phyloP scores from a whole-genome alignment of 2,113 vertebrate species.

The Diadophis punctatus region DNA sequence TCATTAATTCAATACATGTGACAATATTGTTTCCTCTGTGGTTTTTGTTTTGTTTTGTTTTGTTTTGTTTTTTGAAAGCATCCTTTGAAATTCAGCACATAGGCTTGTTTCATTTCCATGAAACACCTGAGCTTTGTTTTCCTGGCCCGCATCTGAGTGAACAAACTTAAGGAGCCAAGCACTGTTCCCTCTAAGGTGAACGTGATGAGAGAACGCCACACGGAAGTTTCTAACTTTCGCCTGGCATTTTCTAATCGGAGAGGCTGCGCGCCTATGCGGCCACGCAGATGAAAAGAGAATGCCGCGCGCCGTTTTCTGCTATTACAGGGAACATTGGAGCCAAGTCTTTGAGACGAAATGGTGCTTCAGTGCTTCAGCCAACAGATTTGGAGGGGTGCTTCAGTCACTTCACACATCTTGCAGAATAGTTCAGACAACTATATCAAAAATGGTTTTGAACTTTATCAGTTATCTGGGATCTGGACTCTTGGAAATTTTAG shows the following conservation, averaged over 20 bases:
- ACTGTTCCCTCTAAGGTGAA: too few relatives aligned
- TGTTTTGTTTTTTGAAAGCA: constrained; percentile 44
- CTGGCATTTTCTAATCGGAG: too few relatives aligned
- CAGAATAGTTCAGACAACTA: not conserved
- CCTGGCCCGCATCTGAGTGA: not conserved
- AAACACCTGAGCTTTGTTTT: not conserved
- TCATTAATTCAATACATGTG: constrained; percentile 64
- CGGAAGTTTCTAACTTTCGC: too few relatives aligned
- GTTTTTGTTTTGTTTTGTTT: not conserved
- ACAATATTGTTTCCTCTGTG: constrained; percentile 45
- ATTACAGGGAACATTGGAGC: too few relatives aligned
- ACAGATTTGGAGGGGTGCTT: not conserved
- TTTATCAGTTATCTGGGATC: not conserved
- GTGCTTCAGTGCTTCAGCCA: not conserved
- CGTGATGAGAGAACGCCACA: too few relatives aligned
- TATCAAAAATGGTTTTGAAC: not conserved
- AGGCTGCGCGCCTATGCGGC: too few relatives aligned
- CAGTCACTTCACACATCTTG: not conserved
- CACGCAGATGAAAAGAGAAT: too few relatives aligned
- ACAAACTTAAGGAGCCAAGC: not conserved
- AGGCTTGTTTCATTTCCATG: constrained; percentile 4
- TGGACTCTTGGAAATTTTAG: not conserved
- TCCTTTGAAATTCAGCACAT: constrained; percentile 16
- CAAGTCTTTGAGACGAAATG: not conserved
- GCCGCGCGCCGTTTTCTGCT: too few relatives aligned